Base-by-base conservation (phyloP, 23 tunicate species). In the Pegea sp. region DNA sequence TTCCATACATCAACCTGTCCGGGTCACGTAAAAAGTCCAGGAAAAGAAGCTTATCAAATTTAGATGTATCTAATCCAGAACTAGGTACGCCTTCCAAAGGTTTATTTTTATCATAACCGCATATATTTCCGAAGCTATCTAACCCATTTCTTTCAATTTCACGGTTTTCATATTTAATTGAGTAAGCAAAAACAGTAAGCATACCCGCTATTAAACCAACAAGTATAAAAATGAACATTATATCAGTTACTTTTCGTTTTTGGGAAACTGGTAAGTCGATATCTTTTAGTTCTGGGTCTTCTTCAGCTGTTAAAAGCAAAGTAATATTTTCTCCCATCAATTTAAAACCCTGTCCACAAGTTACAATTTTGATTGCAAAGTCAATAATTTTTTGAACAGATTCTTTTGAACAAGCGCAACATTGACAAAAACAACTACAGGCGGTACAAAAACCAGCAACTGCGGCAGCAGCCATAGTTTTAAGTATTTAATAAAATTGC, bases 311-410 rank as follows among this genome's bases (percentile, higher is more conserved):
- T 21, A 55, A 54, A 8, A 80, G 24, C 0, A 75, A 33, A 22
- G 54, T 5, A 31, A 46, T 29, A 65, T 80, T 80, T n/a, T 21
- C 8, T 2, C 55, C 31, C 52, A 80, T 18, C 33, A 79, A 79
- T 60, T 60, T 53, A 74, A 74, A 71, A 25, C 93, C 93, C 33
- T 80, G 93, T 1, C 93, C 93, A 48, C 93, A 80, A 26, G 93
- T 80, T 29, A 59, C 61, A 11, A 71, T 54, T 57, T 61, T 80
- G n/a, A n/a, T n/a, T n/a, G n/a, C n/a, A n/a, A n/a, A n/a, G n/a
- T n/a, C n/a, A n/a, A n/a, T n/a, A n/a, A n/a, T n/a, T n/a, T n/a
- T n/a, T n/a, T n/a, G n/a, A n/a, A n/a, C n/a, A n/a, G n/a, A n/a
- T n/a, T n/a, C n/a, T n/a, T n/a, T n/a, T n/a, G n/a, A n/a, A n/a